Base-by-base conservation (phyloP, 2,797 vertebrate genomes). In the Sebastes goodei region DNA sequence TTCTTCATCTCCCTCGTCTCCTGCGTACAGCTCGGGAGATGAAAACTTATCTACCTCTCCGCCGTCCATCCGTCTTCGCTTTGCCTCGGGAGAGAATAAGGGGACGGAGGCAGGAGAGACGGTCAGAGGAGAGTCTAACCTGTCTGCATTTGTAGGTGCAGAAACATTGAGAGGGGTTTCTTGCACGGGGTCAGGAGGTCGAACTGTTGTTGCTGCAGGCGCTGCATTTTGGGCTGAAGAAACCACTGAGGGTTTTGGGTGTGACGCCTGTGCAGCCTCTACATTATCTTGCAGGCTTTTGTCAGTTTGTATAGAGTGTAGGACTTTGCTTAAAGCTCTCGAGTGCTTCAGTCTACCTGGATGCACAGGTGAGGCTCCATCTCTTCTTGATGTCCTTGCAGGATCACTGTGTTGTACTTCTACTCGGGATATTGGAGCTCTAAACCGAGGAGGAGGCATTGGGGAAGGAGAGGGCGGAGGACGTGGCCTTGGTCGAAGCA, bases 291-390 rank as follows among this genome's bases (percentile, higher is more conserved):
- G 76, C 5, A 23, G 55, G 21, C 25, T 75, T 86, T 78, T 90
- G 69, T 94, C 91, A 5, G 80, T 87, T 74, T 93, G 91, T 77
- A 96, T 93, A 17, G 94, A 96, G 30, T 95, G 92, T 6, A 96
- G 94, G 23, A 96, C 94, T 94, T 95, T 96, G 71, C 91, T 89
- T 23, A 96, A 85, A n/a, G 91, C 93, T 78, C 73, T 90, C 0
- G 94, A 90, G 53, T 93, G 93, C 25, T 83, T 86, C 57, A 88
- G 74, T 83, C 70, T 77, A 32, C 73, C 86, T 38, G 81, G 65
- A 61, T 80, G 82, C 15, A 79, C 62, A 23, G 89, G 89, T n/a
- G 89, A 92, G 49, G 56, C 12, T 30, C 15, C 20, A 3, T 68
- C 82, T 71, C 10, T 32, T 9, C 78, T 77, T 60, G 77, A 61